Conservation (phyloP, 1,140 invertebrate genomes). For the Physella acuta region DNA sequence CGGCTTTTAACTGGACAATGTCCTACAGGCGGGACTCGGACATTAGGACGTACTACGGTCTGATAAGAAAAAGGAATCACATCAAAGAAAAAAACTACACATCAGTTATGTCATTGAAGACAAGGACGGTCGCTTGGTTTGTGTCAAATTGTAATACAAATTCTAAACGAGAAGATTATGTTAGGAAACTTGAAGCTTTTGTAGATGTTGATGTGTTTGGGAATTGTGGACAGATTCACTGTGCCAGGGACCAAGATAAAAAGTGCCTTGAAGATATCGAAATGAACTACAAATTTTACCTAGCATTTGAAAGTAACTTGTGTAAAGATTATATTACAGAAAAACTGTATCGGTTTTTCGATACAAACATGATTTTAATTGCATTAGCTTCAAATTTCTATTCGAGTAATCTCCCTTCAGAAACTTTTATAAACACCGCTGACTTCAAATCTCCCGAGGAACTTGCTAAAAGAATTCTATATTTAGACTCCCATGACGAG, state of each 20-base stretch:
- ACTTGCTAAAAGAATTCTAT: constrained; percentile 11
- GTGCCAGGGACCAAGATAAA: constrained; percentile 5
- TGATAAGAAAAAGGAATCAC: not conserved
- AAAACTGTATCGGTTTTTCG: constrained; percentile 75
- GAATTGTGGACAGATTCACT: constrained; percentile 57
- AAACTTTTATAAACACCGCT: constrained; percentile 24
- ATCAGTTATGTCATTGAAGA: constrained; percentile 34
- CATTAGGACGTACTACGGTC: not conserved
- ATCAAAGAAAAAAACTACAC: not conserved
- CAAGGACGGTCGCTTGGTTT: constrained; percentile 64
- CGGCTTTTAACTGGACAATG: constrained; percentile 19
- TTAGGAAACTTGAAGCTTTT: constrained; percentile 61
- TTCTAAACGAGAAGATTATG: constrained; percentile 64
- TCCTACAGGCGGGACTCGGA: constrained; percentile 9
- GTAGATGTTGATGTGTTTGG: constrained; percentile 70
- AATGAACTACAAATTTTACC: constrained; percentile 49
- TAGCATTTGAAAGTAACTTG: constrained; percentile 79
- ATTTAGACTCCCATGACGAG: constrained; percentile 14
- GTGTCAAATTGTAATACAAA: constrained; percentile 66
- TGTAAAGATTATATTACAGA: constrained; percentile 95
- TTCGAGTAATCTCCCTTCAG: constrained; percentile 6
- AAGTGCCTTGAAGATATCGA: constrained; percentile 24
- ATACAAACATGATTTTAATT: constrained; percentile 23
- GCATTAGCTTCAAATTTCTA: constrained; percentile 15
- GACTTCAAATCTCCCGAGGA: constrained; percentile 26